Base-by-base conservation (phyloP, 1,140 invertebrate genomes). In the Listronotus oregonensis region DNA sequence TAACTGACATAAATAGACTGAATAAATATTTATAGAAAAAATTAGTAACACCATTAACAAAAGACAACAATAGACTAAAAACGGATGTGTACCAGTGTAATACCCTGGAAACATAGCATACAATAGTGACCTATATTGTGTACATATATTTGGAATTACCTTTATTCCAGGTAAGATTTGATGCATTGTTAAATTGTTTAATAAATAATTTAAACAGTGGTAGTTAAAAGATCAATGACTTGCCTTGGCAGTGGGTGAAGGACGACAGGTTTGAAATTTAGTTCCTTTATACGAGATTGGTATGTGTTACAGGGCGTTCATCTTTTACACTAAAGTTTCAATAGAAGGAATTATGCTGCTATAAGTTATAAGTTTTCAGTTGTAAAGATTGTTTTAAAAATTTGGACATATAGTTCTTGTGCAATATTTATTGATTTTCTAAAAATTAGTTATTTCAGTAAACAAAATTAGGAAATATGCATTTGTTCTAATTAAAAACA, bases 181-280 rank as follows among this genome's bases (percentile, higher is more conserved):
- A 1, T 44, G 1, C 17, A 1, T 44, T 44, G 10, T 44, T 44
- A 44, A 44, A n/a, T 14, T 18, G n/a, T 44, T 44, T 44, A 14
- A 2, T 44, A 44, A 6, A 15, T 15, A 8, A 14, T 7, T 44
- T 44, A 40, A 27, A 27, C 37, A 60, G 10, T 59, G 14, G 14
- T 6, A 37, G 6, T 40, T 59, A 60, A 64, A 54, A 44, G 69
- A 64, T 65, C 69, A 70, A 65, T 61, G 69, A 70, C 60, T 70
- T 55, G 63, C 69, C 69, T 70, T 70, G 69, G 66, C 69, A 70
- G 42, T 70, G 65, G 49, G 47, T 67, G 68, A 70, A 70, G 69
- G 69, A 67, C 69, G 69, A 64, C 69, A 31, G 43, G 50, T 67
- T 44, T 12, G 27, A n/a, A 12, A n/a, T 40, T 64, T 32, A 56